Percentiles rank a stretch among this genome's conserved stretches.
Conservation (phyloP, 2,888 invertebrate genomes). For the Rhaphigaster nebulosa region DNA sequence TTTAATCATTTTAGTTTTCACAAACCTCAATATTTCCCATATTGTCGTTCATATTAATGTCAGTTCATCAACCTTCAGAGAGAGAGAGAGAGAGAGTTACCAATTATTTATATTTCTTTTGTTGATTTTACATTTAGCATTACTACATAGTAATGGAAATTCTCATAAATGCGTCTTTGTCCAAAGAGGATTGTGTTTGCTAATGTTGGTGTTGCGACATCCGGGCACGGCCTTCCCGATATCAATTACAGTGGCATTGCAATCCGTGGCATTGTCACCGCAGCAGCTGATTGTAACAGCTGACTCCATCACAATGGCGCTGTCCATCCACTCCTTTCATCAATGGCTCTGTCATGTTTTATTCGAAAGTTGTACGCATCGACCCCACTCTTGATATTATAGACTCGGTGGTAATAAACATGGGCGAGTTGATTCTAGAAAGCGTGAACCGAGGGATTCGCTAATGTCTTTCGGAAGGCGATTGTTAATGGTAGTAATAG, state of each 20-base stretch:
- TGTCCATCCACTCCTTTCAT: not conserved
- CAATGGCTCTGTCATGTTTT: not conserved
- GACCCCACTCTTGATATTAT: not conserved
- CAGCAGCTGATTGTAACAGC: too few relatives aligned
- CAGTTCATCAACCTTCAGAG: too few relatives aligned
- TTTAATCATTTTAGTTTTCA: too few relatives aligned
- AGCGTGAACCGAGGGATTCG: not conserved
- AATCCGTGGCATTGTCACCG: not conserved
- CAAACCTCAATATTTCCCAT: too few relatives aligned
- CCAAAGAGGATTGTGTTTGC: not conserved
- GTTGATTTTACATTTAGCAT: too few relatives aligned
- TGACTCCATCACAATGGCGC: not conserved
- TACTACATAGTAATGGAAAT: not conserved
- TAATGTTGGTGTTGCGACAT: not conserved
- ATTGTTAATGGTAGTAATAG: conserved; percentile 4
- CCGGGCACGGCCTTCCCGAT: not conserved
- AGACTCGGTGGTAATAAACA: not conserved
- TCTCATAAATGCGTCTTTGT: not conserved
- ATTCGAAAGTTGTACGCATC: not conserved
- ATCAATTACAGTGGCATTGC: not conserved
- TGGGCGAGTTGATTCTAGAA: not conserved
- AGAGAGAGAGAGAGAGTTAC: too few relatives aligned
- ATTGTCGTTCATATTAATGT: too few relatives aligned
- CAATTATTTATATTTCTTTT: not conserved
- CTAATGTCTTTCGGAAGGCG: conserved; percentile 14